A percentile compares a stretch with the other conserved stretches of the same genome.
phyloP scores from a whole-genome alignment of 1,140 invertebrate species.

The Ceratina japonica region DNA sequence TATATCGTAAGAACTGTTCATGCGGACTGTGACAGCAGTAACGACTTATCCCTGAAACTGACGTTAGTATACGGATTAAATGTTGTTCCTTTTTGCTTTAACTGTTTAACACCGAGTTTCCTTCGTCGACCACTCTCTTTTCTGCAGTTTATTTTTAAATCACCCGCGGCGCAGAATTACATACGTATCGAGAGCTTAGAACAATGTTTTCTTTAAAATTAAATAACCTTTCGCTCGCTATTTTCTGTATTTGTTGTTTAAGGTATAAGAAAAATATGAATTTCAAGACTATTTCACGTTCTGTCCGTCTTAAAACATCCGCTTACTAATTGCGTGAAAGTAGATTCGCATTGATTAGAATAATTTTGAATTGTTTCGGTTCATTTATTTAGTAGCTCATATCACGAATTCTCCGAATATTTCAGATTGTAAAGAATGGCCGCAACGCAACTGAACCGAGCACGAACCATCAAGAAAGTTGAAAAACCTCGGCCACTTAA shows the following conservation, averaged over 20 bases:
- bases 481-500: conserved; percentile 87
- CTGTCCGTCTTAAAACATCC: neutral
- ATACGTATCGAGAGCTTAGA: neutral
- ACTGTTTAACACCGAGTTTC: conserved; percentile 19
- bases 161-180: conserved; percentile 55
- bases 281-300: neutral
- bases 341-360: neutral
- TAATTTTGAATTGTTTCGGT: neutral
- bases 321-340: conserved; percentile 1
- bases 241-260: too few species aligned
- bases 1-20: conserved; percentile 22
- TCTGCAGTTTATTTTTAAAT: conserved; percentile 68
- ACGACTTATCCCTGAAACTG: conserved; percentile 3
- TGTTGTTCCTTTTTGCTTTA: neutral
- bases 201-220: conserved; percentile 24
- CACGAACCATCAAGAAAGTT: conserved; percentile 83
- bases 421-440: conserved; percentile 70
- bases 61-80: neutral
- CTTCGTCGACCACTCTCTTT: conserved; percentile 42
- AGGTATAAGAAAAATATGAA: neutral
- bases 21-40: neutral
- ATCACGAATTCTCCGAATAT: conserved; percentile 11
- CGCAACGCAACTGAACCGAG: conserved; percentile 73
- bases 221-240: neutral
- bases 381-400: neutral